Evolutionary conservation across 2,888 invertebrate species (phyloP).

Genomic region (Perdita meconis): DNA sequence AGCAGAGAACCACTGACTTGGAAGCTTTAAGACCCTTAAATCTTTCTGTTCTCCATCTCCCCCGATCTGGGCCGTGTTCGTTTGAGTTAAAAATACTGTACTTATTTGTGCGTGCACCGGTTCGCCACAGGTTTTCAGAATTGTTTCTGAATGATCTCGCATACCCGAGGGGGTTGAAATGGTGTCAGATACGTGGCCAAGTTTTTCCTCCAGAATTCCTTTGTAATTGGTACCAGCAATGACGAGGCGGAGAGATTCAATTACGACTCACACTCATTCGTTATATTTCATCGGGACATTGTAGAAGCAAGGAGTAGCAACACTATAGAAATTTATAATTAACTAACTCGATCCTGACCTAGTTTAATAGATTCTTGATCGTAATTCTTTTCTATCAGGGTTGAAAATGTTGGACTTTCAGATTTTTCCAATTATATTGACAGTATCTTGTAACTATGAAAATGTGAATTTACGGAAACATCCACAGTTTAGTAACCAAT

Average conservation of each 20-base stretch:
- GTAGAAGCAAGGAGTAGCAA: no score
- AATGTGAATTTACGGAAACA: no score
- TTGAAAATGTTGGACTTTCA: no score
- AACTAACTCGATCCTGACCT: no score
- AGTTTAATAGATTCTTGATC: no score
- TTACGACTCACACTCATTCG: constrained; percentile 14
- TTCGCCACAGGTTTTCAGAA: constrained; percentile 63
- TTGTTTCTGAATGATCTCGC: constrained; percentile 48
- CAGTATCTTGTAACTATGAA: no score
- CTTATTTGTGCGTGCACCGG: constrained; percentile 54
- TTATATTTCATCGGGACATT: no score
- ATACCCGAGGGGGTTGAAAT: constrained; percentile 28
- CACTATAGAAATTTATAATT: no score
- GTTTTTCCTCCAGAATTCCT: constrained; percentile 14
- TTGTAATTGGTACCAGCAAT: constrained; percentile 11
- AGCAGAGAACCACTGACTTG: constrained; percentile 57
- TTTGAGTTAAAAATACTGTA: constrained; percentile 76
- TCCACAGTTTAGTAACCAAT: no score
- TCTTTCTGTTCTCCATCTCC: constrained; percentile 56
- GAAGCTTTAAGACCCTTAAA: constrained; percentile 62
- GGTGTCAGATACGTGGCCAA: constrained; percentile 32
- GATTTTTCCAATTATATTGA: no score
- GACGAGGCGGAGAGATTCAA: constrained; percentile 30
- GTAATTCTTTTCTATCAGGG: no score
- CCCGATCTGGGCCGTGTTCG: constrained; percentile 39